Evolutionary conservation across 2,888 invertebrate species (phyloP).

Genomic region (Drosophila monieri): DNA sequence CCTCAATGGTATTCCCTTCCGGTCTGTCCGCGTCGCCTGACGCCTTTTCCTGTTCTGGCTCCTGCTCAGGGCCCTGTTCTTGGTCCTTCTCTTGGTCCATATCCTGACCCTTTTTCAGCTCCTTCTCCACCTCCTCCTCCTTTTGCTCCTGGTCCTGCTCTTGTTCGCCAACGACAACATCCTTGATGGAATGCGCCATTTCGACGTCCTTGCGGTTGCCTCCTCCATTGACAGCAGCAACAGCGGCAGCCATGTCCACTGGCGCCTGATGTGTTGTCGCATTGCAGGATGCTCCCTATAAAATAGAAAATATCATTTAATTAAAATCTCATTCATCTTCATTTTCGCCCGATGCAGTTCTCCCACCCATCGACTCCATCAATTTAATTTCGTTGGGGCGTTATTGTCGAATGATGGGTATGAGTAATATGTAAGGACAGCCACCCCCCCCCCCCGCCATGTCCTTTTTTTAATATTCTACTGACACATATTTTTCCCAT

Average conservation of each 20-base stretch:
- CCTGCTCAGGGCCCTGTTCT: background rate
- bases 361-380: background rate
- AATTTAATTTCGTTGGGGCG: background rate
- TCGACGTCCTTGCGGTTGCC: conserved; percentile 24
- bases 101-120: background rate
- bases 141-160: background rate
- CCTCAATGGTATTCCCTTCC: conserved; percentile 44
- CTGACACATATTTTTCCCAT: background rate
- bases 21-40: conserved; percentile 22
- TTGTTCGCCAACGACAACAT: conserved; percentile 10
- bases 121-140: background rate
- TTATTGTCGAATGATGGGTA: background rate
- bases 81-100: background rate
- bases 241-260: background rate
- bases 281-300: conserved; percentile 21
- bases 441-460: background rate
- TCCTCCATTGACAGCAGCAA: conserved; percentile 7
- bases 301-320: conserved; percentile 22
- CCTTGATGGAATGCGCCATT: conserved; percentile 13
- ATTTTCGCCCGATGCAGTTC: conserved; percentile 2
- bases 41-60: background rate
- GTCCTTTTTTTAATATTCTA: background rate
- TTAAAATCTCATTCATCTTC: conserved; percentile 26
- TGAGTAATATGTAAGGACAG: background rate
- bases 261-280: conserved; percentile 5